Conservation (phyloP, 2,113 vertebrate genomes). For the Crotalus tigris region DNA sequence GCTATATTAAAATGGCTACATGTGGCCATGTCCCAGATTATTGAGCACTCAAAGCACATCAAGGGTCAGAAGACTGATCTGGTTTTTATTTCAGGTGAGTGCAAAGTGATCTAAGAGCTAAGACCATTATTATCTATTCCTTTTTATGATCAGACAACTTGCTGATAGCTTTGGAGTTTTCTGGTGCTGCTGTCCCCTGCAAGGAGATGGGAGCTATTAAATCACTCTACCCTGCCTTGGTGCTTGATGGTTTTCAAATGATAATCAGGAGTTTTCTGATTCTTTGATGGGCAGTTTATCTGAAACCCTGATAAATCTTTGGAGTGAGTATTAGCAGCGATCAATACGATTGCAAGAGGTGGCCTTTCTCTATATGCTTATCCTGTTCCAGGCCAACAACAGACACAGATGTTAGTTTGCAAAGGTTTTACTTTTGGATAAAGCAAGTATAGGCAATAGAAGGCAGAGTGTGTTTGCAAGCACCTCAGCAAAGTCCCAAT, state of each 20-base stretch:
- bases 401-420: neutral
- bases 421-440: neutral
- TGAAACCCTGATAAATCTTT: neutral
- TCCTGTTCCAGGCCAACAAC: neutral
- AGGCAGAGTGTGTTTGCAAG: neutral
- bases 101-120: neutral
- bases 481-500: neutral
- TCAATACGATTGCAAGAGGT: neutral
- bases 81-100: neutral
- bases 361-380: neutral
- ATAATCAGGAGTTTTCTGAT: neutral
- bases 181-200: neutral
- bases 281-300: neutral
- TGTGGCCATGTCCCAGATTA: neutral
- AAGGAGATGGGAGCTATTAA: neutral
- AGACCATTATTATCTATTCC: neutral
- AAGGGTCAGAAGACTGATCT: neutral
- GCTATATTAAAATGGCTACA: neutral
- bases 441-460: neutral
- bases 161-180: neutral
- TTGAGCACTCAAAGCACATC: neutral
- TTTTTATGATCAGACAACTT: neutral
- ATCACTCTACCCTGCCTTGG: neutral
- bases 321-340: neutral
- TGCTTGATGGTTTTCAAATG: neutral